Conservation (phyloP, 2,888 invertebrate genomes). For the Andrena bicolor region DNA sequence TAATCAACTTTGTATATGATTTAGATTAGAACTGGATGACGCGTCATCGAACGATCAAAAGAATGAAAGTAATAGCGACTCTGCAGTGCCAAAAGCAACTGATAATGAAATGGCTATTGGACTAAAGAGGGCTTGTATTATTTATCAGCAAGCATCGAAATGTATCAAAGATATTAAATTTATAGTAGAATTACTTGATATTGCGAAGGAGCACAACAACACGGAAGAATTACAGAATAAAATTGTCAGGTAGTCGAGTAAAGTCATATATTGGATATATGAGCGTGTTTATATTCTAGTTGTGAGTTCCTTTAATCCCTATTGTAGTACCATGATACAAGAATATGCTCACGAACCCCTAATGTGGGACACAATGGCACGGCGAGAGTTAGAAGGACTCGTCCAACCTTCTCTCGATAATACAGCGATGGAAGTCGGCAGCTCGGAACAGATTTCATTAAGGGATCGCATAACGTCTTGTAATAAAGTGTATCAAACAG, state of each 20-base stretch:
- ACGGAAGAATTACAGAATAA: conserved; percentile 87
- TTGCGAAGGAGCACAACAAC: conserved; percentile 87
- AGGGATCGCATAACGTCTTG: conserved; percentile 85
- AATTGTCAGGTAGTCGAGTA: conserved; percentile 84
- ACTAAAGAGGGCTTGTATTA: conserved; percentile 87
- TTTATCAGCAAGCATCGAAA: conserved; percentile 88
- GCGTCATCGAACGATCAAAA: conserved; percentile 31
- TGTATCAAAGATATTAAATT: conserved; percentile 87
- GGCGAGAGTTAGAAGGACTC: conserved; percentile 87
- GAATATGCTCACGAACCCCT: conserved; percentile 86
- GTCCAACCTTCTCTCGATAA: conserved; percentile 74
- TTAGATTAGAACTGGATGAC: conserved; percentile 75
- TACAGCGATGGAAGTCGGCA: conserved; percentile 72
- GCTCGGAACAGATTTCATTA: conserved; percentile 76
- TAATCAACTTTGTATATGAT: neutral
- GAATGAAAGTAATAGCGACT: conserved; percentile 27
- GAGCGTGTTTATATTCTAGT: neutral
- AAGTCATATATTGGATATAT: conserved; percentile 6
- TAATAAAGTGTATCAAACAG: conserved; percentile 86
- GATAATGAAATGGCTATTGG: conserved; percentile 76
- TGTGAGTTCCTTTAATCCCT: conserved; percentile 13
- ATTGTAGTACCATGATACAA: conserved; percentile 85
- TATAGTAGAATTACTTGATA: conserved; percentile 87
- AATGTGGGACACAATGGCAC: conserved; percentile 88
- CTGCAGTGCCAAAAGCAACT: neutral